Evolutionary conservation across 2,888 invertebrate genomes (phyloP), one percentile per base, ranked within the genome.

Genomic region (Petrolisthes cinctipes): DNA sequence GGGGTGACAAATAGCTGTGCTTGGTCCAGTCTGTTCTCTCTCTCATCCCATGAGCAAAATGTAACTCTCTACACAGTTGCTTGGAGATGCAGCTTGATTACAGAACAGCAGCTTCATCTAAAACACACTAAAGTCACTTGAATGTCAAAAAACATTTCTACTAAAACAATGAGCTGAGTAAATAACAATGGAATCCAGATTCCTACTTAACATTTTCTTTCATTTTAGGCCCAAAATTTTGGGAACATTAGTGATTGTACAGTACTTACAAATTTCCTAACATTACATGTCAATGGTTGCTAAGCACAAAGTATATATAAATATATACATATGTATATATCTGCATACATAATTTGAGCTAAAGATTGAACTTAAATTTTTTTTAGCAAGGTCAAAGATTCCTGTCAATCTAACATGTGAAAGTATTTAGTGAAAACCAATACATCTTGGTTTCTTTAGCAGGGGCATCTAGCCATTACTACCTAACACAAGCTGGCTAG

Each of bases 151-250:
- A 57, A 23, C 57, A 20, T 54, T 20, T 20, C 11, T 17, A 37
- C 23, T 80, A 37, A 80, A 80, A 80, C 80, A 80, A 80, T 80
- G 82, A 68, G 53, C 54, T 82, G 82, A 57, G 51, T 71, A 71
- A 71, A 71, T 71, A 82, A 82, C 82, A 82, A 82, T 71, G 68
- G 71, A 68, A 9, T 82, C 82, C 68, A 11, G 73, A 57, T n/a
- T 71, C 71, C 53, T 68, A 82, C 51, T 51, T 68, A 82, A 82
- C 82, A 82, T 51, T 53, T 54, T 54, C 71, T 82, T 82, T 23
- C 54, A 20, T 20, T 66, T 53, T n/a, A 51, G 53, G 53, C 53
- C 82, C 73, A 51, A 51, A 20, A 82, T 54, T 53, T 54, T 17
- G 82, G 37, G 11, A 73, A 61, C 53, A 68, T 71, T 71, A 82